Evolutionary conservation across 1,140 invertebrate genomes (phyloP), one percentile per base, ranked within the genome.

Genomic region (Campodea augens): DNA sequence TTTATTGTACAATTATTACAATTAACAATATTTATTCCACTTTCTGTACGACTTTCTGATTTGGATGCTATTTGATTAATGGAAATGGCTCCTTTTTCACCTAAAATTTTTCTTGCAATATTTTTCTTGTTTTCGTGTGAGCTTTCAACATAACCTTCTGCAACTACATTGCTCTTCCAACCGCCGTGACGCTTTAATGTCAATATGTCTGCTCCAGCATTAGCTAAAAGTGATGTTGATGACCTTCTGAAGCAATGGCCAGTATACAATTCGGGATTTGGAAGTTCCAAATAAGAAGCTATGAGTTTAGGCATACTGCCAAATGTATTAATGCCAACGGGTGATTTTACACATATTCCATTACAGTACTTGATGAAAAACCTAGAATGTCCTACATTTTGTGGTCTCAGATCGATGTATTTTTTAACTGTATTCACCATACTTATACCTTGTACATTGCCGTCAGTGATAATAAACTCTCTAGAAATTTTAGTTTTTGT

Each of bases 221-320:
- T 39, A 13, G 48, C 50, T 10, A 51, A 44, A 2, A 51, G 38
- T 5, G 47, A 51, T 4, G 46, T 47, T 13, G 48, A 49, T 24
- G 50, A 48, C 13, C 50, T 42, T 13, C 50, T 47, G 40, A 51
- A 51, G 36, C 45, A 36, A 24, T 53, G 48, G 7, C 52, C 52
- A 15, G 48, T 49, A 25, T 53, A 53, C 18, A 19, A 43, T 3
- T 47, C 37, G 18, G 44, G 7, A 13, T 47, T 36, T 18, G 43
- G 21, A 39, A 53, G 45, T 3, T 45, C 38, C 10, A 53, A 29
- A 46, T 41, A 53, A 1, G 12, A n/a, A 32, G 50, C 50, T 27
- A 51, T 46, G 44, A 44, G 12, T 47, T 41, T 32, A 4, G 43
- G 51, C 19, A 49, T 49, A 20, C 20, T 37, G 1, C 38, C 42